These are phyloP conservation scores for Myripristis murdjan DNA, from an alignment of 2,797 vertebrate genomes.

Conservation along the genomic window DNA sequence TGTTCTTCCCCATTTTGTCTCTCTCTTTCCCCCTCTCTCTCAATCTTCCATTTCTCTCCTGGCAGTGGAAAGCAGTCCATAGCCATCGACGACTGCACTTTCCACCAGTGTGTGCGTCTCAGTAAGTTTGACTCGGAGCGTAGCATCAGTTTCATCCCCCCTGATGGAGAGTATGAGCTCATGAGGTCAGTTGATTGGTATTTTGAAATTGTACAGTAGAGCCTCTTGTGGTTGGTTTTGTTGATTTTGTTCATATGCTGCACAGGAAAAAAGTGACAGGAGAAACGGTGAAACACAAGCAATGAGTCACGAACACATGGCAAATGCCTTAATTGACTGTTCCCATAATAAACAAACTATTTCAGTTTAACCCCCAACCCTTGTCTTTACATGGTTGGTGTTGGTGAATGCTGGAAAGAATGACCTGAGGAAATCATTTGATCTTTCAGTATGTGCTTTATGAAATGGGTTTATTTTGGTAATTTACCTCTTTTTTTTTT, in stretches of 20 bases:
- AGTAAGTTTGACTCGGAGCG: slow-evolving; percentile 99
- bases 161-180: slow-evolving; percentile 98
- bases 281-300: too few relatives aligned
- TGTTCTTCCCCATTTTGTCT: slow-evolving; percentile 1
- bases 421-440: not conserved
- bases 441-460: too few relatives aligned
- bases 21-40: slow-evolving; percentile 17
- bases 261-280: too few relatives aligned
- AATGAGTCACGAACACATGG: too few relatives aligned
- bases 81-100: slow-evolving; percentile 90
- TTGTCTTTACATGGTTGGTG: too few relatives aligned
- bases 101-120: slow-evolving; percentile 91
- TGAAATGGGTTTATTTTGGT: not conserved
- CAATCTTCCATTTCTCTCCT: slow-evolving; percentile 33
- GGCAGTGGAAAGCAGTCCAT: slow-evolving; percentile 96
- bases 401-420: not conserved
- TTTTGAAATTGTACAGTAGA: not conserved
- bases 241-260: too few relatives aligned
- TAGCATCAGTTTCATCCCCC: slow-evolving; percentile 99
- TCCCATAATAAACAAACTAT: too few relatives aligned
- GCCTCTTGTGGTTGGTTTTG: too few relatives aligned
- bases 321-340: too few relatives aligned
- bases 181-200: slow-evolving; percentile 91
- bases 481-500: too few relatives aligned
- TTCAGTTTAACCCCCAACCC: too few relatives aligned